Evolutionary conservation across 2,113 vertebrate genomes (phyloP), one percentile per base, ranked within the genome.

Genomic region (Nothoprocta perdicaria): DNA sequence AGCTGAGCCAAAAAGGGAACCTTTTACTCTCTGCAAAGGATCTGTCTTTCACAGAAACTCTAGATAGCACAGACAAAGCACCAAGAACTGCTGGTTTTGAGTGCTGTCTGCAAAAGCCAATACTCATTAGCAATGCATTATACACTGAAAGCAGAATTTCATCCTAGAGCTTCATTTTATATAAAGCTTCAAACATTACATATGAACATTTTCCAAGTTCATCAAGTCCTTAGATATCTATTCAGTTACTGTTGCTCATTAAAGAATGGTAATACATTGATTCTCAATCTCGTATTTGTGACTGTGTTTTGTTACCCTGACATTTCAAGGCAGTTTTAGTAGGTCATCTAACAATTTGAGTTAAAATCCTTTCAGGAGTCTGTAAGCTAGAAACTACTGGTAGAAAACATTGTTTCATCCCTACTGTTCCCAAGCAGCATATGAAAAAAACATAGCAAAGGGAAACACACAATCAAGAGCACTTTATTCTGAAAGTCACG

Each of bases 21-120:
- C 72, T 84, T 19, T 53, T 12, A 31, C 35, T 46, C 63, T 24
- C 1, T 11, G 31, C 35, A 80, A n/a, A 57, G 17, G 10, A 48
- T 0, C 0, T 5, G 18, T 33, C 38, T 48, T 57, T 19, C 24
- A 55, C 35, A 67, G 55, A 57, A 68, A 68, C n/a, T 24, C 24
- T 3, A 15, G 7, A 69, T 3, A 53, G 33, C 33, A 33, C 79
- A 68, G 48, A 26, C 31, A 41, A 21, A 89, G 52, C 26, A 46
- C 41, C 24, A n/a, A 29, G 27, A 45, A 3, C 14, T 29, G 26
- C 33, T 48, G 26, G 3, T 12, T 5, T 52, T 15, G 21, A 10
- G 43, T 4, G 9, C 58, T 63, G 33, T 38, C 63, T 5, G 5
- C n/a, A 33, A 38, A 57, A 65, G 24, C 18, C 10, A 78, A 84